These are phyloP conservation scores for Gadus chalcogrammus DNA, from an alignment of 2,113 vertebrate genomes.

Conservation along the genomic window DNA sequence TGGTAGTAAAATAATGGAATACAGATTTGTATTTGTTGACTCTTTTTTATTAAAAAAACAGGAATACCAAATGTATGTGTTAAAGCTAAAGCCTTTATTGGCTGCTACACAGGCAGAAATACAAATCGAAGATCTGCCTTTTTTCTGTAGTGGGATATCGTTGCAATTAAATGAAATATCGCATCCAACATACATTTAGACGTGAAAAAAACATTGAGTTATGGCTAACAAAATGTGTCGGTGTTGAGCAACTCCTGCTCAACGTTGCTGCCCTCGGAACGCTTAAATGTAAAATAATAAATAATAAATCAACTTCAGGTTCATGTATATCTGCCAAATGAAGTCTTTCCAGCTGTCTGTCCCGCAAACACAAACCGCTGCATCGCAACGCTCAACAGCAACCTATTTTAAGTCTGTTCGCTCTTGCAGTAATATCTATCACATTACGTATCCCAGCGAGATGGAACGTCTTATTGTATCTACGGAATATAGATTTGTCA, in stretches of 20 bases:
- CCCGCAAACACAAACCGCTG: too few relatives aligned
- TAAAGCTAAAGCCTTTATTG: not conserved
- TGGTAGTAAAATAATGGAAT: too few relatives aligned
- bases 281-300: too few relatives aligned
- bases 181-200: not conserved
- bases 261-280: too few relatives aligned
- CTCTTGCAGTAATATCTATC: not conserved
- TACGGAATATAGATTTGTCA: constrained; percentile 1
- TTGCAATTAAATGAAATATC: not conserved
- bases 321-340: too few relatives aligned
- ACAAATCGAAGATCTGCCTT: not conserved
- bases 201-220: too few relatives aligned
- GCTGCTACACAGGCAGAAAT: not conserved
- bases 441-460: not conserved
- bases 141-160: not conserved
- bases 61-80: not conserved
- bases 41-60: constrained; percentile 2
- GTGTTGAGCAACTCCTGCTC: too few relatives aligned
- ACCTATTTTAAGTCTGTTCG: not conserved
- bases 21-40: too few relatives aligned
- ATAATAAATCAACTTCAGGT: too few relatives aligned
- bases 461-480: not conserved
- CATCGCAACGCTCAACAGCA: too few relatives aligned
- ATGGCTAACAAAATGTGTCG: too few relatives aligned
- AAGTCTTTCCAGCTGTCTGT: too few relatives aligned